Percentiles rank a stretch among this genome's conserved stretches.
These are phyloP conservation scores for Uria lomvia DNA, from an alignment of 2,113 vertebrate genomes.

Conservation along the genomic window DNA sequence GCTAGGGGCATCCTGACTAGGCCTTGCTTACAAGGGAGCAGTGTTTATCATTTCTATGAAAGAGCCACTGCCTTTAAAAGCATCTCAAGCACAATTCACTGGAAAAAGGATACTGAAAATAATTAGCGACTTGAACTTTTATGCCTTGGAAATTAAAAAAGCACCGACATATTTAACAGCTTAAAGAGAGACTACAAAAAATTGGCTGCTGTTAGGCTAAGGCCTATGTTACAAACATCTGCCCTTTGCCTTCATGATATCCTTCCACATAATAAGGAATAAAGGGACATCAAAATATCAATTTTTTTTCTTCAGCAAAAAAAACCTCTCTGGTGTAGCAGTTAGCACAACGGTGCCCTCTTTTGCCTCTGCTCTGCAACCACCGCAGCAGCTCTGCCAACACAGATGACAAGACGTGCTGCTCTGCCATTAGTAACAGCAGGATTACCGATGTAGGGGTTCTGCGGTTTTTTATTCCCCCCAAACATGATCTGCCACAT, in stretches of 20 bases:
- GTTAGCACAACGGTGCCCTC: neutral
- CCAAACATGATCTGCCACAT: neutral
- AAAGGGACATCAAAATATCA: neutral
- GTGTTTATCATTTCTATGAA: neutral
- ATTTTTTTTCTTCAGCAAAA: neutral
- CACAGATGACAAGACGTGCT: neutral
- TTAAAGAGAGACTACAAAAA: neutral
- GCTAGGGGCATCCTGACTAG: neutral
- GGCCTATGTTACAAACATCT: neutral
- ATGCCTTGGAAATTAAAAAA: neutral
- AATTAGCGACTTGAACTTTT: neutral
- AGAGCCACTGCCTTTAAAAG: neutral
- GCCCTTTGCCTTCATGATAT: neutral
- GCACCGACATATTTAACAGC: neutral
- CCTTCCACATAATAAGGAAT: neutral
- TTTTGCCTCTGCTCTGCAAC: neutral
- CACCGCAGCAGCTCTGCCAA: neutral
- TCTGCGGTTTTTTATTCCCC: neutral
- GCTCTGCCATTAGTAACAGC: neutral
- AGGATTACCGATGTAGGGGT: accelerated
- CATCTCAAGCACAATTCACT: neutral
- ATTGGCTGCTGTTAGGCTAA: neutral
- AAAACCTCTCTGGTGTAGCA: neutral
- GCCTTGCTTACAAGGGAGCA: neutral
- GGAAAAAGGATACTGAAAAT: neutral